Evolutionary conservation across 1,140 invertebrate species (phyloP).

Genomic region (Platyscapa corneri): DNA sequence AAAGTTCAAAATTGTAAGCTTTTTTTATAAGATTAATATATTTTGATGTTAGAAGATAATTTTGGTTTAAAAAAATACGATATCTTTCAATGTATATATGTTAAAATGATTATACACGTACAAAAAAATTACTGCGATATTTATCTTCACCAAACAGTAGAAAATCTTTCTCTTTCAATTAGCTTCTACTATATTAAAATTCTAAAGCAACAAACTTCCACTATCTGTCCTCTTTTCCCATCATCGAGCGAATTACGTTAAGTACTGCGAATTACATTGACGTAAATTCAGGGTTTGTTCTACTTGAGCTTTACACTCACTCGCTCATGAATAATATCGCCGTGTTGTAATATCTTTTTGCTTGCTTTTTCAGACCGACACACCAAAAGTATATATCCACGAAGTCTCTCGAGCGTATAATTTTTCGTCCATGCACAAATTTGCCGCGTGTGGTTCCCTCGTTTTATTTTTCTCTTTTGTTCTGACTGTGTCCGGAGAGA

Average conservation of each 20-base stretch:
- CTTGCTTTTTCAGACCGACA: background rate
- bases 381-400: conserved; percentile 4
- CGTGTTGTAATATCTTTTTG: background rate
- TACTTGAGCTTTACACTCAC: background rate
- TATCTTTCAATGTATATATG: no score
- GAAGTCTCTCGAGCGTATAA: conserved; percentile 45
- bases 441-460: conserved; percentile 16
- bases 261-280: background rate
- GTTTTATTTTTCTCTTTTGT: conserved; percentile 18
- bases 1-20: no score
- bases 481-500: conserved; percentile 27
- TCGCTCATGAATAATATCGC: conserved; percentile 5
- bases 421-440: conserved; percentile 45
- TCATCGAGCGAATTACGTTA: background rate
- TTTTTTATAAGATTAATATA: no score
- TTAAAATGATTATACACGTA: no score
- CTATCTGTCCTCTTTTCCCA: background rate
- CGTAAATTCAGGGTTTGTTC: background rate
- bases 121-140: no score
- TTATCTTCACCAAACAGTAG: no score
- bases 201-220: no score
- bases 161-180: no score
- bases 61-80: no score
- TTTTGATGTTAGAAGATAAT: no score
- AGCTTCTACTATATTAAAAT: no score